Conservation (phyloP, 2,888 invertebrate genomes). For the Lochmaea crataegi region DNA sequence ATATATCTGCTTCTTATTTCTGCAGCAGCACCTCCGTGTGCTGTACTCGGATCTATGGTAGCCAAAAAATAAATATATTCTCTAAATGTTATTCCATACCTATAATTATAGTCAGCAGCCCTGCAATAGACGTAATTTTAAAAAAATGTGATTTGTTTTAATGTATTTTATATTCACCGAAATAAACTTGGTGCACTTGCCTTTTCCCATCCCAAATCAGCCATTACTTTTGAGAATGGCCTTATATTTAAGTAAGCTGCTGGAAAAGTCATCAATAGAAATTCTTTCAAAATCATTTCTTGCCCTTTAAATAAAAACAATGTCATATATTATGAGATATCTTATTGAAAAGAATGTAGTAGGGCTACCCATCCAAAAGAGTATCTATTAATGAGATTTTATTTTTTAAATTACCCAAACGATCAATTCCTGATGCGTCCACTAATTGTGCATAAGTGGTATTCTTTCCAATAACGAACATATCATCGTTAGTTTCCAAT, state of each 20-base stretch:
- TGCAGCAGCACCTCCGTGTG: conserved; percentile 73
- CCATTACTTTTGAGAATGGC: conserved; percentile 69
- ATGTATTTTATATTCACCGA: conserved; percentile 60
- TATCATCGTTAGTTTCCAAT: conserved; percentile 55
- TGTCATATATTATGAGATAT: too few species aligned
- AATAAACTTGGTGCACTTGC: conserved; percentile 65
- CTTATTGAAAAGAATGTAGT: too few species aligned
- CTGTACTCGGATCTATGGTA: conserved; percentile 73
- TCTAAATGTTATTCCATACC: conserved; percentile 68
- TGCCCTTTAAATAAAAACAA: conserved; percentile 60
- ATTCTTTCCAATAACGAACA: conserved; percentile 52
- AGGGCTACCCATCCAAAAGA: too few species aligned
- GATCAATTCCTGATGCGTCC: conserved; percentile 55
- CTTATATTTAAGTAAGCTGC: conserved; percentile 70
- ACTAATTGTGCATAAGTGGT: conserved; percentile 55
- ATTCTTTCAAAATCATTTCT: conserved; percentile 70
- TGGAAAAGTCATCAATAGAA: conserved; percentile 69
- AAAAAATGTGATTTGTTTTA: background rate
- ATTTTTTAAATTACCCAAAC: conserved; percentile 48
- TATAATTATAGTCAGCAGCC: conserved; percentile 69
- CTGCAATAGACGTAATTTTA: conserved; percentile 56
- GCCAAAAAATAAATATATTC: conserved; percentile 73
- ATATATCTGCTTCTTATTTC: conserved; percentile 78
- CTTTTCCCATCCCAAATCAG: conserved; percentile 69
- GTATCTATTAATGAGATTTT: conserved; percentile 56